Evolutionary conservation across 2,797 vertebrate genomes (phyloP), one percentile per base, ranked within the genome.

Genomic region (Holocentrus rufus): DNA sequence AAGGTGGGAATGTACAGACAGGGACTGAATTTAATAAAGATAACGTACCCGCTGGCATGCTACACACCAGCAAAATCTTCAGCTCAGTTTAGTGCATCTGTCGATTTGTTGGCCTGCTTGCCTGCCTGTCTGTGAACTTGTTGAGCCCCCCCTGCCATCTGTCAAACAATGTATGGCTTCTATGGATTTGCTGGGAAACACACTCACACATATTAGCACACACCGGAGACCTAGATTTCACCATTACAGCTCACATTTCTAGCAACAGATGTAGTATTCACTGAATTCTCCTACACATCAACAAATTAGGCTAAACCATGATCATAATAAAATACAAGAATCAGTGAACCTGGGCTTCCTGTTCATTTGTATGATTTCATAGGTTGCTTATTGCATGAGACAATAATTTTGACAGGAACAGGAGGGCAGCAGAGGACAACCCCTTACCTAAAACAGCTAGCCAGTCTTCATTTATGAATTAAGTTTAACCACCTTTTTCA

Each of bases 41-140:
- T 25, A 46, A 42, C 60, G 39, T 18, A 52, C 52, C 14, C 5
- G 13, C 15, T 0, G 0, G 61, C 22, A 54, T 75, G 52, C 22
- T 39, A 69, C 59, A 77, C 15, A 57, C 82, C 77, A 86, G 71
- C 77, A 83, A 46, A 67, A 74, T 63, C 55, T 56, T 20, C 18
- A 27, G 58, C 52, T 55, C 55, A 46, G 67, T 61, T 30, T 4
- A 39, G 42, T 61, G 15, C 7, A 65, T 44, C 53, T 5, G 58
- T 39, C 20, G 4, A 63, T 50, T 25, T 36, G 62, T 17, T 36
- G 1, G 20, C 61, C 63, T 55, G 52, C 55, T 20, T 75, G 78
- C 65, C 5, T 46, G 42, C 14, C 14, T 59, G 55, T 59, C 31
- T 75, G 78, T 68, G 74, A 85, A 84, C 61, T 5, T 62, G 57